Conservation (phyloP, 2,888 invertebrate genomes). For the Homarus gammarus region DNA sequence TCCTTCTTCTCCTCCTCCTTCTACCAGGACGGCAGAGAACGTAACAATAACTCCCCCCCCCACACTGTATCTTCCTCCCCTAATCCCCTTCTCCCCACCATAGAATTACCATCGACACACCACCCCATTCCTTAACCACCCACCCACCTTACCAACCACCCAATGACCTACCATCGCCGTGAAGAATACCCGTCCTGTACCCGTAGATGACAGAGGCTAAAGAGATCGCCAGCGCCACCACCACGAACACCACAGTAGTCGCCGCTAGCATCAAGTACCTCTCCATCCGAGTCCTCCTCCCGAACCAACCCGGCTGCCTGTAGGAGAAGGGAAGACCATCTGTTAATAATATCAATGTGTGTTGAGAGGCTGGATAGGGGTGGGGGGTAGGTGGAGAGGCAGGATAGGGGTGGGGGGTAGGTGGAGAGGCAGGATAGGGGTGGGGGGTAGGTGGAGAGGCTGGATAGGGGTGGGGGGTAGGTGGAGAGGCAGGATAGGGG, state of each 20-base stretch:
- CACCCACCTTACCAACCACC: not conserved
- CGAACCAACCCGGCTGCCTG: slow-evolving; percentile 67
- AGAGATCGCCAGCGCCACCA: slow-evolving; percentile 52
- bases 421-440: too few relatives aligned
- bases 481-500: too few relatives aligned
- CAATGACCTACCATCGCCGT: not conserved
- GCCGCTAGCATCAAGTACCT: slow-evolving; percentile 61
- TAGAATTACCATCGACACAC: not conserved
- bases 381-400: too few relatives aligned
- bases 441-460: too few relatives aligned
- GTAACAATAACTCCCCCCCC: too few relatives aligned
- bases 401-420: too few relatives aligned
- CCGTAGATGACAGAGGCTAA: slow-evolving; percentile 50
- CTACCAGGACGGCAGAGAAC: not conserved
- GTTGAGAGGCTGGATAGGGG: not conserved
- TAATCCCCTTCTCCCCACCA: not conserved
- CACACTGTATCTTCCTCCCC: not conserved
- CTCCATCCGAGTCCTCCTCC: slow-evolving; percentile 58
- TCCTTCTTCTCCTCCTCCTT: not conserved
- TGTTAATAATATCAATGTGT: not conserved
- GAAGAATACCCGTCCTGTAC: slow-evolving; percentile 21
- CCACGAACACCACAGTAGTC: slow-evolving; percentile 58
- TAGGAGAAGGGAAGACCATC: too few relatives aligned
- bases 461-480: too few relatives aligned
- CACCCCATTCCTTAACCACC: not conserved